Percentiles rank a stretch among this genome's conserved stretches.
Evolutionary conservation across 2,888 invertebrate species (phyloP).

Genomic region (Serripes groenlandicus): DNA sequence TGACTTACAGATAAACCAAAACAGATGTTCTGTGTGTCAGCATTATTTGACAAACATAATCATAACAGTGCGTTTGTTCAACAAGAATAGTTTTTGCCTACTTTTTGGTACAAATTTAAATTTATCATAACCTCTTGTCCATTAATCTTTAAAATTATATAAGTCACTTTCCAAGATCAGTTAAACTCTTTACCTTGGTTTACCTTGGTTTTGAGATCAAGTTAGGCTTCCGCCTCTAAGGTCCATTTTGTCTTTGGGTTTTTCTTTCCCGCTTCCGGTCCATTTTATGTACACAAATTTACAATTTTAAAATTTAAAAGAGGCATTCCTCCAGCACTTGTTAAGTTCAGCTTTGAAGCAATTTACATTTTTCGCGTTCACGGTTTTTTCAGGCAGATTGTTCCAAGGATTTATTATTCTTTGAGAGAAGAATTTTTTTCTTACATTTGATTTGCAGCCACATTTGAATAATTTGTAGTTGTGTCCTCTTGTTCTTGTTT

Average conservation of each 20-base stretch:
- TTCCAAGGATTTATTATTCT: not conserved
- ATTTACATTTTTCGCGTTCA: conserved; percentile 1
- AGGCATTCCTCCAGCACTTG: too few species aligned
- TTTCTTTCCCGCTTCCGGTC: conserved; percentile 7
- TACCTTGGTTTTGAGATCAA: too few species aligned
- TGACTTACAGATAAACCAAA: too few species aligned
- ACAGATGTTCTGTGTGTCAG: too few species aligned
- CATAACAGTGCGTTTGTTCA: too few species aligned
- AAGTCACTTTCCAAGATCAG: too few species aligned
- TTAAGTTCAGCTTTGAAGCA: not conserved
- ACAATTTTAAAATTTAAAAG: not conserved
- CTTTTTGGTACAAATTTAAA: too few species aligned
- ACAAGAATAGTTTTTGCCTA: too few species aligned
- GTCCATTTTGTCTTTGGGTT: not conserved
- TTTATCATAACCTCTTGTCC: too few species aligned
- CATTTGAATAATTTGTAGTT: not conserved
- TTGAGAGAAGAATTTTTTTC: not conserved
- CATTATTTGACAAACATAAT: too few species aligned
- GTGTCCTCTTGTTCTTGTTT: not conserved
- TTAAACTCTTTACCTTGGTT: too few species aligned
- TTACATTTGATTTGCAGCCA: not conserved
- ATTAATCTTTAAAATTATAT: too few species aligned
- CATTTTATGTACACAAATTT: not conserved
- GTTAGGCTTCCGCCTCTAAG: conserved; percentile 4
- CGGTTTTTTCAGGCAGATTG: not conserved